These are phyloP conservation scores for Ochropleura plecta DNA, from an alignment of 2,888 invertebrate genomes.

Conservation along the genomic window DNA sequence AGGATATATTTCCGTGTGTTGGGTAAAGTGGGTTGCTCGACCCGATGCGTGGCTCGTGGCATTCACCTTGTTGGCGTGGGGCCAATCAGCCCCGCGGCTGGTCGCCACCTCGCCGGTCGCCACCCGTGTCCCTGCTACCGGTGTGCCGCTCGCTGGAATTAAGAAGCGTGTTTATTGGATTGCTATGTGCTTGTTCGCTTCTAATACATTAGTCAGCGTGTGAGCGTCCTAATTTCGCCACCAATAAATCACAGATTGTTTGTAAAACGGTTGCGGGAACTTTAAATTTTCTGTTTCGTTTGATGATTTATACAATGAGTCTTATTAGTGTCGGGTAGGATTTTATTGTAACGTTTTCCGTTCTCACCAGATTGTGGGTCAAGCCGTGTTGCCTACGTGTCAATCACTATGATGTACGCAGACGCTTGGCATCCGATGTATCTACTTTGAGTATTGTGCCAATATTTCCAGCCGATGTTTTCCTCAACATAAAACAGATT, in stretches of 20 bases:
- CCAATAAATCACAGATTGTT: slow-evolving; percentile 63
- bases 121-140: slow-evolving; percentile 67
- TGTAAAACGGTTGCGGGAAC: slow-evolving; percentile 57
- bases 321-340: slow-evolving; percentile 47
- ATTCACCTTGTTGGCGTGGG: slow-evolving; percentile 89
- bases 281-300: slow-evolving; percentile 55
- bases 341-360: slow-evolving; percentile 26
- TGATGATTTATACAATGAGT: slow-evolving; percentile 56
- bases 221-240: slow-evolving; percentile 64
- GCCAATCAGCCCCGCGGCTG: slow-evolving; percentile 77
- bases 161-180: slow-evolving; percentile 65
- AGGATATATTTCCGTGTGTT: slow-evolving; percentile 80
- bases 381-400: slow-evolving; percentile 16
- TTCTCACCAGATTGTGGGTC: slow-evolving; percentile 17
- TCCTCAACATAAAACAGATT: slow-evolving; percentile 24
- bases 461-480: slow-evolving; percentile 35
- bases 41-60: slow-evolving; percentile 86
- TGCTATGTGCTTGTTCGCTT: slow-evolving; percentile 63
- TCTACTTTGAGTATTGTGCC: slow-evolving; percentile 11
- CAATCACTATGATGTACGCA: slow-evolving; percentile 35
- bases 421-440: slow-evolving; percentile 17
- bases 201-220: slow-evolving; percentile 66
- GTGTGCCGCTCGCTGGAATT: slow-evolving; percentile 62
- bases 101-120: slow-evolving; percentile 61
- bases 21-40: slow-evolving; percentile 86